Evolutionary conservation across 2,888 invertebrate species (phyloP), one percentile per base, ranked within the genome.

Genomic region (Lasioglossum marginatum): DNA sequence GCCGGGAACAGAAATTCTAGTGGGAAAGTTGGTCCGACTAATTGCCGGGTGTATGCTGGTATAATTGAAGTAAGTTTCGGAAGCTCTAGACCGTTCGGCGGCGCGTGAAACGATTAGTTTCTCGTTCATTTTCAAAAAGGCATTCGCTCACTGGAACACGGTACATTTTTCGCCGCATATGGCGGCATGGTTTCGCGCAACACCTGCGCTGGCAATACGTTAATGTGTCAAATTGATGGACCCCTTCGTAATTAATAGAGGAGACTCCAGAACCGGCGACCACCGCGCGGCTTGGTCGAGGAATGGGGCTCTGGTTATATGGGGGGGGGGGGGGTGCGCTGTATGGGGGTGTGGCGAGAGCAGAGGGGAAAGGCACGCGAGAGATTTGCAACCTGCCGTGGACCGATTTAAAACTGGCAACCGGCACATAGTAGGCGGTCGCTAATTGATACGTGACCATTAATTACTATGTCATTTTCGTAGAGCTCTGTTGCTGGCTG

Each of bases 171-270:
- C 88, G 87, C 82, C 86, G 82, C 88, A 91, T 81, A 87, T 91
- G 91, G 87, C 85, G 87, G 82, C 87, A 87, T 81, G 92, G 90
- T 90, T 90, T 88, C 83, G 88, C 87, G 94, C 93, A 93, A 94
- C 95, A 95, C 94, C 94, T 95, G 95, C 92, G 92, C 92, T 87
- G 90, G 94, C 94, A 93, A 94, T 94, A 94, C 94, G 93, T 95
- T 94, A 95, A 92, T 93, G 93, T 93, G 94, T 94, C 94, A 95
- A 95, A 95, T 94, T 95, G 94, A 95, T 95, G 94, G 92, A 94
- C 92, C 93, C 92, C 91, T 93, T 92, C 92, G 93, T 94, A 94
- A 95, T 95, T 95, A 94, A 95, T 95, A 94, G 94, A 92, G 89
- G 89, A 68, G 75, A 85, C 89, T 83, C 74, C 74, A 73, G 79